Conservation (phyloP, 2,888 invertebrate genomes). For the Parnassius orleans region DNA sequence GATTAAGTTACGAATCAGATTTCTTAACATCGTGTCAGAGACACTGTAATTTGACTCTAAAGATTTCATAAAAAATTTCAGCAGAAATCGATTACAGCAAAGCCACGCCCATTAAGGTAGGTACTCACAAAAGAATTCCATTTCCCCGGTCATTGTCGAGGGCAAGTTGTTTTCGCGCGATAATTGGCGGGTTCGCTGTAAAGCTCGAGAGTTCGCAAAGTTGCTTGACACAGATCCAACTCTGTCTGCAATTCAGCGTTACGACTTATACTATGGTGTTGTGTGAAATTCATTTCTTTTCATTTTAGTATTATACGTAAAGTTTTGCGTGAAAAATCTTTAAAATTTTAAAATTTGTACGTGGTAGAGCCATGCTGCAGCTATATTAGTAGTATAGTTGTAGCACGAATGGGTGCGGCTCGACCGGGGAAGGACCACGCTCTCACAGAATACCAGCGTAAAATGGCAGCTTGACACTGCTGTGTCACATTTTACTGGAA, state of each 20-base stretch:
- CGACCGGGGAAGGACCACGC: too few relatives aligned
- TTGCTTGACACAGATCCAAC: constrained; percentile 23
- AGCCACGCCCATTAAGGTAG: neutral
- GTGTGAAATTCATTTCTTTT: constrained; percentile 5
- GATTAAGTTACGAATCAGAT: too few relatives aligned
- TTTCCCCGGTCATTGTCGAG: constrained; percentile 18
- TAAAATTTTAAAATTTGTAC: too few relatives aligned
- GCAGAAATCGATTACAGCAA: neutral
- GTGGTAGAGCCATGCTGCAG: too few relatives aligned
- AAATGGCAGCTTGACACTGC: too few relatives aligned
- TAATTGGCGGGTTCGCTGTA: constrained; percentile 38
- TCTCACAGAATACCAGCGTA: too few relatives aligned
- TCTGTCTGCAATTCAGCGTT: constrained; percentile 7
- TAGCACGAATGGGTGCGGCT: too few relatives aligned
- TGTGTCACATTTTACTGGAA: too few relatives aligned
- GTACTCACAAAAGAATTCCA: constrained; percentile 9
- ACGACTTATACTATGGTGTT: constrained; percentile 8
- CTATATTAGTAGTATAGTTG: too few relatives aligned
- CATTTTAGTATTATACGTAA: neutral
- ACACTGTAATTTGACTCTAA: too few relatives aligned
- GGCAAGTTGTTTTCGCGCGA: constrained; percentile 23
- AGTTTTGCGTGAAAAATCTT: too few relatives aligned
- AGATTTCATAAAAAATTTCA: neutral
- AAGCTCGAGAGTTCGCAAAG: constrained; percentile 23
- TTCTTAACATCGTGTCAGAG: too few relatives aligned